These are phyloP conservation scores for Lamprotornis superbus DNA, from an alignment of 2,113 vertebrate species.

Conservation along the genomic window DNA sequence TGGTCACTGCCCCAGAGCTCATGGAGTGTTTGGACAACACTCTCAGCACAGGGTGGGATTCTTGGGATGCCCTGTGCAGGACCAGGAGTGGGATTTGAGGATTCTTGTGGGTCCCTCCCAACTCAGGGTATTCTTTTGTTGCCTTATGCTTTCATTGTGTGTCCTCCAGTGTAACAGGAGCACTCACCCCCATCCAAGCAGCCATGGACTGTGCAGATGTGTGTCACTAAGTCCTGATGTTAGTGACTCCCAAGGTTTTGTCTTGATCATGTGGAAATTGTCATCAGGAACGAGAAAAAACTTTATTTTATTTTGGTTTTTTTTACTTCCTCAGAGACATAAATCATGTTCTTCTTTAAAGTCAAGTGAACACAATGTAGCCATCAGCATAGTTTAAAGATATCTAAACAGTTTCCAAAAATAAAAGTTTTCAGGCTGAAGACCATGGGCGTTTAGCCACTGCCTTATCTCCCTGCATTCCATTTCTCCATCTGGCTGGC, in stretches of 20 bases:
- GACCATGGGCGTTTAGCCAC: neutral
- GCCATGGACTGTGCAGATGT: neutral
- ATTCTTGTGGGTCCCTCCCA: neutral
- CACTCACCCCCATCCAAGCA: fast-evolving
- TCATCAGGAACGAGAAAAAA: neutral
- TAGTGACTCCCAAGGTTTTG: neutral
- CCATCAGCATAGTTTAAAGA: neutral
- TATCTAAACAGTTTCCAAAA: neutral
- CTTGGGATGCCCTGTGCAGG: neutral
- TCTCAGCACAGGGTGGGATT: neutral
- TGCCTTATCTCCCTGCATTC: neutral
- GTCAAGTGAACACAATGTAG: neutral
- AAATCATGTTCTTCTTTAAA: neutral
- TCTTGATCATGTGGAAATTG: neutral
- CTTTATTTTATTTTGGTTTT: neutral
- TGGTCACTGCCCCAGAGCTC: neutral
- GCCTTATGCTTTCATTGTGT: neutral
- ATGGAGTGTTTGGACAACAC: neutral
- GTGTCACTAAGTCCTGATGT: neutral
- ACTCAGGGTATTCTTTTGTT: neutral
- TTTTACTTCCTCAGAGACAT: neutral
- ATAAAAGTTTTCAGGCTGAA: neutral
- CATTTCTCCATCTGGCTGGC: neutral
- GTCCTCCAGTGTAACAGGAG: neutral
- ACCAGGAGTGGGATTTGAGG: neutral